Base-by-base conservation (phyloP, 2,888 invertebrate genomes). In the Creontiades dilutus region DNA sequence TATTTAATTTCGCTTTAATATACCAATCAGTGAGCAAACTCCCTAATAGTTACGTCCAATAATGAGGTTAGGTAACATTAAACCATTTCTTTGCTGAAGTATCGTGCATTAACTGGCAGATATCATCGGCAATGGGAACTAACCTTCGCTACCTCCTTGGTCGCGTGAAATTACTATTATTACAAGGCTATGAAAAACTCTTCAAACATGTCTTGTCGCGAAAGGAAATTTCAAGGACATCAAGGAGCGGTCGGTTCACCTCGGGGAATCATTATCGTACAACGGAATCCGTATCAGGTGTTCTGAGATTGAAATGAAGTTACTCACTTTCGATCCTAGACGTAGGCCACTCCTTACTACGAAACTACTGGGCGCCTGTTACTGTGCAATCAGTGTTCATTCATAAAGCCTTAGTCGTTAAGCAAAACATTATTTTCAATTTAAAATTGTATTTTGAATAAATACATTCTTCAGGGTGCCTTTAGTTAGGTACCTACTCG, bases 171-270 rank as follows among this genome's bases (percentile, higher is more conserved):
- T 68, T 19, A 23, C 68, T 68, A 27, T 68, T 12, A 68, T 68
- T 68, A 68, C 68, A 68, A 68, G 23, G 68, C 68, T 23, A 23
- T 68, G 27, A 23, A 68, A 68, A 68, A 52, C 52, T 52, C 52
- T 52, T 16, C 52, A 52, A 52, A 68, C 68, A 68, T 23, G 68
- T 68, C 68, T 68, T 68, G 68, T 68, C 19, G 68, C 68, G 23
- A 27, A 68, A 82, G 23, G 82, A 52, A 80, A 82, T 52, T 16
- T 19, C 27, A 47, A 52, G 82, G 82, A 28, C 82, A 13, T 16
- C 11, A 47, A 19, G 52, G 82, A 7, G 82, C 82, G 82, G 82
- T 82, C 68, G 23, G 19, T 4, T 19, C 12, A 23, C 23, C 68
- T 68, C 23, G 68, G 27, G 68, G 68, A 23, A 68, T 19, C 23